Evolutionary conservation across 1,140 invertebrate species (phyloP).

Genomic region (Hyposmocoma kahamanoa): DNA sequence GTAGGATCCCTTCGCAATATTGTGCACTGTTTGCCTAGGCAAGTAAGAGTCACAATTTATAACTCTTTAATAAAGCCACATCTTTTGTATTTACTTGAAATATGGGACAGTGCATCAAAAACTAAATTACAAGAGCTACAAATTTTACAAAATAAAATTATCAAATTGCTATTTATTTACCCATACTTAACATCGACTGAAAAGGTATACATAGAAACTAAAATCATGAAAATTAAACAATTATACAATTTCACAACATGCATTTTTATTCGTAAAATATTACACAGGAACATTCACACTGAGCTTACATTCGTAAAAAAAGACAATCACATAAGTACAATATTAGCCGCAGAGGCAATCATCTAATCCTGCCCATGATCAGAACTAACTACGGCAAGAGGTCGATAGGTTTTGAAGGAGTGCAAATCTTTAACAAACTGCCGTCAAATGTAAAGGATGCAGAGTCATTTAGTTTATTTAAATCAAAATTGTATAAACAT

Average conservation of each 20-base stretch:
- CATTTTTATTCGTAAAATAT: constrained; percentile 12
- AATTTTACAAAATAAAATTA: constrained; percentile 17
- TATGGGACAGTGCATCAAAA: constrained; percentile 13
- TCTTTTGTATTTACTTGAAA: constrained; percentile 8
- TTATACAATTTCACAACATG: constrained; percentile 13
- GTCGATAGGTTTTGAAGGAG: too few species aligned
- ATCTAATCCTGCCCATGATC: too few species aligned
- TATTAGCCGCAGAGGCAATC: too few species aligned
- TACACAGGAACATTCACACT: constrained; percentile 10
- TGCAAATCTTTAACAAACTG: too few species aligned
- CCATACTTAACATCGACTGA: constrained; percentile 8
- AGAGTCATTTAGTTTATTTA: too few species aligned
- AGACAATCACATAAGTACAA: background rate
- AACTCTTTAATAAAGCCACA: constrained; percentile 12
- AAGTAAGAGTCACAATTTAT: constrained; percentile 2
- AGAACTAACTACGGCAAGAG: too few species aligned
- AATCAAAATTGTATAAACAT: too few species aligned
- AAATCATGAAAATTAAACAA: constrained; percentile 12
- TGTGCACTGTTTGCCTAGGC: background rate
- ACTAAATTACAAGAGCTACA: constrained; percentile 6
- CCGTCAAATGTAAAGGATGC: too few species aligned
- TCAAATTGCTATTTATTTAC: constrained; percentile 15
- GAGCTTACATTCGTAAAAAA: background rate
- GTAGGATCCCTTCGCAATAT: constrained; percentile 1
- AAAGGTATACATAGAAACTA: constrained; percentile 13